Evolutionary conservation across 2,797 vertebrate species (phyloP).

Genomic region (Enteromius unitaeniatus): DNA sequence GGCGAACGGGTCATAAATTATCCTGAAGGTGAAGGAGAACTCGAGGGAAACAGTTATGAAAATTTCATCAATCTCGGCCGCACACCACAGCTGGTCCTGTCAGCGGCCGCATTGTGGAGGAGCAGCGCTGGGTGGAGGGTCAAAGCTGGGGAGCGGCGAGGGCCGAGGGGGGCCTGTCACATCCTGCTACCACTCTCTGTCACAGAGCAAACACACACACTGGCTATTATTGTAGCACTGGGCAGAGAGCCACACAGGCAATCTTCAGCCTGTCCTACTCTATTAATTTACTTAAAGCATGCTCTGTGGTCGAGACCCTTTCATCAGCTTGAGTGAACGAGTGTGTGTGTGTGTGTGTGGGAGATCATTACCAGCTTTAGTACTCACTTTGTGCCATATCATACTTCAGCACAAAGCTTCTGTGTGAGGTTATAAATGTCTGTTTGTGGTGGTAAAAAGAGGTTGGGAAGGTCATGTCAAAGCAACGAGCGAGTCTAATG

Average conservation of each 20-base stretch:
- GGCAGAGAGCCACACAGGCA: slow-evolving; percentile 77
- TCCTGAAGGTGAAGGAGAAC: slow-evolving; percentile 95
- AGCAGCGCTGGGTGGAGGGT: slow-evolving; percentile 82
- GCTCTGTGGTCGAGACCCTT: slow-evolving; percentile 71
- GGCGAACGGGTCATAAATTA: slow-evolving; percentile 90
- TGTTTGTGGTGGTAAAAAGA: background rate
- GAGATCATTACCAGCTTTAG: slow-evolving; percentile 50
- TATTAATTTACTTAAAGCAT: slow-evolving; percentile 84
- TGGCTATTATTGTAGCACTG: slow-evolving; percentile 69
- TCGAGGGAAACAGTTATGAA: slow-evolving; percentile 91
- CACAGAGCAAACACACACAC: slow-evolving; percentile 64
- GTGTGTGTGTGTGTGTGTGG: slow-evolving; percentile 10
- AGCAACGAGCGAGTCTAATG: background rate
- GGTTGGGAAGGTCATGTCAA: background rate
- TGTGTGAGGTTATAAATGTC: slow-evolving; percentile 14
- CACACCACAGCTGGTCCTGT: slow-evolving; percentile 90
- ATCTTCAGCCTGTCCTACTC: slow-evolving; percentile 84
- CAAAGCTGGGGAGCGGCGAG: slow-evolving; percentile 69
- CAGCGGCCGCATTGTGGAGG: slow-evolving; percentile 85
- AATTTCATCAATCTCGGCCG: slow-evolving; percentile 93
- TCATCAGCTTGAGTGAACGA: slow-evolving; percentile 65
- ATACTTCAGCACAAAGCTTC: slow-evolving; percentile 31
- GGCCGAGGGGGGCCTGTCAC: slow-evolving; percentile 75
- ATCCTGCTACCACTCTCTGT: slow-evolving; percentile 71
- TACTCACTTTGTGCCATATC: slow-evolving; percentile 33